Conservation (phyloP, 2,797 vertebrate species). For the Harpagifer antarcticus region DNA sequence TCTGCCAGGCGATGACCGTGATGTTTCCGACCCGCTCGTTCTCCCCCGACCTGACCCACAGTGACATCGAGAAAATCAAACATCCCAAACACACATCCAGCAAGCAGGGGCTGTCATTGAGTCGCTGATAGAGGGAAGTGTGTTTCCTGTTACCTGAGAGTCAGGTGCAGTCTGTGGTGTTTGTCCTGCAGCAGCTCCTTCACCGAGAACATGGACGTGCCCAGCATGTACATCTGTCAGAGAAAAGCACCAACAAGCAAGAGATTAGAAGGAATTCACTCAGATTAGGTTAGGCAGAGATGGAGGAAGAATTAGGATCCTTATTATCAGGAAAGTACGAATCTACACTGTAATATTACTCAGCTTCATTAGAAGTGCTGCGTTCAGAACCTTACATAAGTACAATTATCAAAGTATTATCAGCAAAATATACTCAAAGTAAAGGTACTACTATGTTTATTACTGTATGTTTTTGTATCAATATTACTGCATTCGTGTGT, state of each 20-base stretch:
- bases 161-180: constrained; percentile 93
- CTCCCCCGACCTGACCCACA: constrained; percentile 92
- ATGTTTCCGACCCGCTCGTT: constrained; percentile 94
- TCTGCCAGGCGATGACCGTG: constrained; percentile 98
- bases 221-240: constrained; percentile 96
- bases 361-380: no score
- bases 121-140: background rate
- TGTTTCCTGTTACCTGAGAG: constrained; percentile 87
- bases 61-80: constrained; percentile 10
- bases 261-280: constrained; percentile 14
- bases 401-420: no score
- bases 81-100: background rate
- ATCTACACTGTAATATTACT: no score
- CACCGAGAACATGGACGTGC: constrained; percentile 93
- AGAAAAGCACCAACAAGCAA: constrained; percentile 8
- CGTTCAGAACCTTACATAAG: no score
- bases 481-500: no score
- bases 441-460: no score
- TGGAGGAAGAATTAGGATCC: no score
- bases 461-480: no score
- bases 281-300: background rate
- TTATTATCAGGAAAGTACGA: no score
- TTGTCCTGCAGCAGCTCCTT: constrained; percentile 96
- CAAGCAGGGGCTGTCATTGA: background rate
- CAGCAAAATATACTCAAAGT: no score